A percentile compares a stretch with the other conserved stretches of the same genome.
Evolutionary conservation across 2,113 vertebrate genomes (phyloP).

Genomic region (Rhynchomys soricoides): DNA sequence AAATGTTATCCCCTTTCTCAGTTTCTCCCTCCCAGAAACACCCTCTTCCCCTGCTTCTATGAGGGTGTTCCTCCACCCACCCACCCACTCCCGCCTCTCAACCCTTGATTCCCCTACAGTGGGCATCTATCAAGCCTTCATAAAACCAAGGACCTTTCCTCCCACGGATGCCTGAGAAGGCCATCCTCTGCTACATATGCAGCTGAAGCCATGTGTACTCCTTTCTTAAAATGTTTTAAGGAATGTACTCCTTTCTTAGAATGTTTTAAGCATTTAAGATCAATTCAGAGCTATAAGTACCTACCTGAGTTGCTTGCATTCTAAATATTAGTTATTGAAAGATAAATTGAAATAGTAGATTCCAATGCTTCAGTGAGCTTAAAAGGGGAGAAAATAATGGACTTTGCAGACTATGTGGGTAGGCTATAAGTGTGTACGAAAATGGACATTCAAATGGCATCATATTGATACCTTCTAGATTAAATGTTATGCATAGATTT

Average conservation of each 20-base stretch:
- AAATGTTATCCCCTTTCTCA: too few species aligned
- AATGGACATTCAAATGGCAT: neutral
- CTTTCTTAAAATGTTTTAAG: neutral
- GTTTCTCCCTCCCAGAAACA: too few species aligned
- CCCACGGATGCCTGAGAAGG: too few species aligned
- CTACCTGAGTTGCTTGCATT: neutral
- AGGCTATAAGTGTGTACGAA: neutral
- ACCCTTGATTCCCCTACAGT: too few species aligned
- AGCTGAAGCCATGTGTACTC: too few species aligned
- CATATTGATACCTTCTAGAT: neutral
- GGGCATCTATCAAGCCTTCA: too few species aligned
- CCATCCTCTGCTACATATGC: too few species aligned
- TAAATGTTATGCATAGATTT: neutral
- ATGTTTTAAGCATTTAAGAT: constrained; percentile 17
- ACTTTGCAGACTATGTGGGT: neutral
- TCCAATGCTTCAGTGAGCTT: neutral
- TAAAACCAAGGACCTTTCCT: too few species aligned
- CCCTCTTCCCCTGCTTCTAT: too few species aligned
- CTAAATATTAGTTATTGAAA: neutral
- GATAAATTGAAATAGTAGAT: neutral
- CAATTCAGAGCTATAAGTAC: neutral
- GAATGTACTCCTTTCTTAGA: too few species aligned
- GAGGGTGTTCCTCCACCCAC: too few species aligned
- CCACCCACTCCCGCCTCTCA: too few species aligned
- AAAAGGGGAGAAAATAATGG: neutral